Base-by-base conservation (phyloP, 2,888 invertebrate genomes). In the Sisyra terminalis region DNA sequence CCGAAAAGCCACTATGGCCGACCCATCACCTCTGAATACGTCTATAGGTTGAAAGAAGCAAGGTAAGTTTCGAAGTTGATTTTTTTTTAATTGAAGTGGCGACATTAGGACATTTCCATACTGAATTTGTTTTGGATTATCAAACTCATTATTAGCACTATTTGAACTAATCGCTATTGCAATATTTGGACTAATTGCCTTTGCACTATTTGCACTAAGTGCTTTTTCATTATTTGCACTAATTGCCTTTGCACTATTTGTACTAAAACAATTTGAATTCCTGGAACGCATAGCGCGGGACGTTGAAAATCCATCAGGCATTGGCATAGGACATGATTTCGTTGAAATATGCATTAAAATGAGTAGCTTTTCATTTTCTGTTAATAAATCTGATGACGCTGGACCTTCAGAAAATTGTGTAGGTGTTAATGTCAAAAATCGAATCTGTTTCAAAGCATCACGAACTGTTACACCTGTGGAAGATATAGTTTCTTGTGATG, bases 371-470 rank as follows among this genome's bases (percentile, higher is more conserved):
- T 88, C 87, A 2, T 81, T 70, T 58, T 84, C 78, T 1, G 76
- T 70, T 17, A 88, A 66, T 7, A 87, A 62, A n/a, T 68, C 64
- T 10, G 85, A 85, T 40, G 76, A 70, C 1, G 82, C 85, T 1
- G 86, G 84, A 0, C 84, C 83, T 52, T 82, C 81, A 1, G 87
- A 85, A 58, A 88, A 87, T 63, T 86, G 80, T 56, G 83, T 77
- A 0, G 86, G 81, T 0, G 76, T 75, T 49, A 88, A 63, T 0
- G 83, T 84, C 9, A 87, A 66, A 61, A 87, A 87, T 16, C 86
- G 71, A 46, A 88, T 78, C 61, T 85, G 82, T 54, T 75, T 75
- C 1, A 86, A 66, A 0, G 78, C 78, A 50, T 75, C 72, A 2
- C 80, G 66, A 44, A 78, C 64, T 13, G 71, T 65, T 15, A 59